Percentiles rank a stretch among this genome's conserved stretches.
Conservation (phyloP, 1,140 invertebrate genomes). For the Thereuonema tuberculata region DNA sequence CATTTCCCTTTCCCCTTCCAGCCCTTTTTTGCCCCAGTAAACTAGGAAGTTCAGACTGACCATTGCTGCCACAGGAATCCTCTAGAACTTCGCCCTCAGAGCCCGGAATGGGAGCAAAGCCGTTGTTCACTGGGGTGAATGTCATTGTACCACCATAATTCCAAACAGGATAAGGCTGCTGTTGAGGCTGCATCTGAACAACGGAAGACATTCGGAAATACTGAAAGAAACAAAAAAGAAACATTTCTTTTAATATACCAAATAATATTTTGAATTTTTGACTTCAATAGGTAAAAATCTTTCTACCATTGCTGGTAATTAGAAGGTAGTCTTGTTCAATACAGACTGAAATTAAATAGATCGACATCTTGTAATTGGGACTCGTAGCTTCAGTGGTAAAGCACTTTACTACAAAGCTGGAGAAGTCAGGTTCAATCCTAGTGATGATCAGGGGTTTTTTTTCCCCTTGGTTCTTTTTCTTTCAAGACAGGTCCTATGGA, state of each 20-base stretch:
- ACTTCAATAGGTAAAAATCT: too few relatives aligned
- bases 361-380: too few relatives aligned
- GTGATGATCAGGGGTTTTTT: too few relatives aligned
- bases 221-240: constrained; percentile 3
- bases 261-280: too few relatives aligned
- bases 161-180: constrained; percentile 1
- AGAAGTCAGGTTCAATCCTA: too few relatives aligned
- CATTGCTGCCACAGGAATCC: not conserved
- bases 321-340: not conserved
- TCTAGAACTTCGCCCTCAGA: not conserved
- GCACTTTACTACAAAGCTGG: too few relatives aligned
- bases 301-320: not conserved
- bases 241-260: not conserved
- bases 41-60: not conserved
- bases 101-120: not conserved
- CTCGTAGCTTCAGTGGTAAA: too few relatives aligned
- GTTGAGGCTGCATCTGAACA: not conserved
- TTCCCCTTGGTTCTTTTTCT: too few relatives aligned
- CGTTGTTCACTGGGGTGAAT: not conserved
- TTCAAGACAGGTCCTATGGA: too few relatives aligned
- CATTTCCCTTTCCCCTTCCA: not conserved
- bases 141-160: constrained; percentile 5
- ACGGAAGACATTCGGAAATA: constrained; percentile 10
- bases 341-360: not conserved
- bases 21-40: not conserved